Conservation (phyloP, 2,113 vertebrate species). For the Paramormyrops kingsleyae region DNA sequence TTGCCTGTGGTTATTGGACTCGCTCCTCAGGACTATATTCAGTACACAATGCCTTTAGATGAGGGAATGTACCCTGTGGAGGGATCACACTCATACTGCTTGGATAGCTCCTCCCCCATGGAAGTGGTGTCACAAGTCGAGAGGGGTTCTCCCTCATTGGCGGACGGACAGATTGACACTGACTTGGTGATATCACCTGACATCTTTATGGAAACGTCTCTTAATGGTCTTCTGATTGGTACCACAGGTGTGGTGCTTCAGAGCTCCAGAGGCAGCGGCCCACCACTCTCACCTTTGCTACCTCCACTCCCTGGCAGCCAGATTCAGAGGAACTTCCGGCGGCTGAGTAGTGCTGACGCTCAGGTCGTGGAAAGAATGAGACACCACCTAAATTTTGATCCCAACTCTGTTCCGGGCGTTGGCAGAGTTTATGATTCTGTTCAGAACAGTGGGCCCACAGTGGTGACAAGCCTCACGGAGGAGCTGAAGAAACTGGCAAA, state of each 20-base stretch:
- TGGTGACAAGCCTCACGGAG: constrained; percentile 91
- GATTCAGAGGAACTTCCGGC: constrained; percentile 80
- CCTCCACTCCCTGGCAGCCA: constrained; percentile 74
- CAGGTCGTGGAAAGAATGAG: constrained; percentile 81
- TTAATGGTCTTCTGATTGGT: constrained; percentile 75
- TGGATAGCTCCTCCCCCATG: constrained; percentile 86
- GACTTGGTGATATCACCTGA: constrained; percentile 75
- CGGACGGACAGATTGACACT: constrained; percentile 68
- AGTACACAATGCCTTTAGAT: constrained; percentile 99
- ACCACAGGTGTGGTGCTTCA: constrained; percentile 79
- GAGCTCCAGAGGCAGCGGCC: constrained; percentile 71
- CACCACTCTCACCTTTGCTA: constrained; percentile 86
- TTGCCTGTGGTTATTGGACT: constrained; percentile 96
- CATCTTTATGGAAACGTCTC: constrained; percentile 80
- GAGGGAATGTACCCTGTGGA: constrained; percentile 90
- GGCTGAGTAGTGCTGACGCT: constrained; percentile 72
- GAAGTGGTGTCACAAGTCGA: constrained; percentile 79
- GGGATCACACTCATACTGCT: constrained; percentile 79
- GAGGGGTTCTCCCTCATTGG: constrained; percentile 62
- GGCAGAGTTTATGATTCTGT: constrained; percentile 91
- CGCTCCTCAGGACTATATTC: constrained; percentile 96
- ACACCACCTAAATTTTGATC: constrained; percentile 93
- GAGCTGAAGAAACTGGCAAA: constrained; percentile 94
- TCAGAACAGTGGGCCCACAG: constrained; percentile 88
- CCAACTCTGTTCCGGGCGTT: constrained; percentile 85